Evolutionary conservation across 2,888 invertebrate species (phyloP).

Genomic region (Incurvaria masculella): DNA sequence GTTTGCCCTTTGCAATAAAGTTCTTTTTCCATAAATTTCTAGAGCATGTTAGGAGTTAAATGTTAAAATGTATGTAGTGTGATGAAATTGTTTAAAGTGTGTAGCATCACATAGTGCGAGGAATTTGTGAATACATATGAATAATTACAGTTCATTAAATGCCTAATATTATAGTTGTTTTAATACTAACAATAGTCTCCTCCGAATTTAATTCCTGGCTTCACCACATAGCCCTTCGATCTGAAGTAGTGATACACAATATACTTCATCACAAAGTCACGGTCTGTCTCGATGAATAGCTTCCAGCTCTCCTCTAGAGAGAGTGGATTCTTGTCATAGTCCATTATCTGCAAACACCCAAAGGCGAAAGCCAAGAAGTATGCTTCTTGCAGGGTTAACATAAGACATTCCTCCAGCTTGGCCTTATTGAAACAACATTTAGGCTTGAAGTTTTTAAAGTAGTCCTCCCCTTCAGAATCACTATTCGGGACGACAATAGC

Average conservation of each 20-base stretch:
- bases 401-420: slow-evolving; percentile 59
- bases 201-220: slow-evolving; percentile 86
- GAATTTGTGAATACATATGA: background rate
- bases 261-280: slow-evolving; percentile 65
- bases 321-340: slow-evolving; percentile 48
- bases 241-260: slow-evolving; percentile 82
- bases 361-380: slow-evolving; percentile 68
- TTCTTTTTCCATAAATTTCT: too few relatives aligned
- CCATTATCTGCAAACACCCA: slow-evolving; percentile 62
- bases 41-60: too few relatives aligned
- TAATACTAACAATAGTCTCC: slow-evolving; percentile 78
- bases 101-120: background rate
- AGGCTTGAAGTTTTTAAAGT: slow-evolving; percentile 58
- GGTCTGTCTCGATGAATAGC: slow-evolving; percentile 55
- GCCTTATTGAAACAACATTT: slow-evolving; percentile 58
- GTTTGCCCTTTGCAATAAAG: too few relatives aligned
- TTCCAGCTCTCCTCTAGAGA: slow-evolving; percentile 54
- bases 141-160: background rate
- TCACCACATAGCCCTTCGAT: slow-evolving; percentile 89
- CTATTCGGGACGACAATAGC: slow-evolving; percentile 63
- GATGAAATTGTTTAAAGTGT: background rate
- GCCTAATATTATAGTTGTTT: background rate
- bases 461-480: slow-evolving; percentile 62
- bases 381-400: slow-evolving; percentile 73
- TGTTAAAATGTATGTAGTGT: slow-evolving; percentile 1